phyloP scores from a whole-genome alignment of 2,113 vertebrate species.

The Reinhardtius hippoglossoides region DNA sequence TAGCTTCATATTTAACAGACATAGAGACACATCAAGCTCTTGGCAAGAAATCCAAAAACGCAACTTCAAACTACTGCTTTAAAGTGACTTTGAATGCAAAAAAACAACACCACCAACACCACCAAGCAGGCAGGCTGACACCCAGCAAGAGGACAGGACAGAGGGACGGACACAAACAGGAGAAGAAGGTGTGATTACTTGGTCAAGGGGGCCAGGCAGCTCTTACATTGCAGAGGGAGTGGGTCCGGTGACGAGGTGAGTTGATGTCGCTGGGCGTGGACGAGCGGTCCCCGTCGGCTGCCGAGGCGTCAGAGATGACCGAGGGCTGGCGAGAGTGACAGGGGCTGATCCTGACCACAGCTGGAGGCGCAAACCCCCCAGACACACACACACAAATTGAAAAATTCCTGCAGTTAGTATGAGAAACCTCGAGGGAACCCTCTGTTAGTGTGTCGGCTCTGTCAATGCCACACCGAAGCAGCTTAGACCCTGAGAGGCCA shows the following conservation, averaged over 20 bases:
- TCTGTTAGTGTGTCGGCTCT: conserved; percentile 56
- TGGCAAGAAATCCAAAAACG: neutral
- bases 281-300: conserved; percentile 92
- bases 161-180: conserved; percentile 48
- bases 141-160: conserved; percentile 56
- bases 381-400: conserved; percentile 36
- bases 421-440: conserved; percentile 54
- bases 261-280: conserved; percentile 98
- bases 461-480: conserved; percentile 51
- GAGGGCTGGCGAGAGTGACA: conserved; percentile 97
- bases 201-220: conserved; percentile 64
- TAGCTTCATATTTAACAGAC: neutral
- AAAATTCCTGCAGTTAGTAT: conserved; percentile 65
- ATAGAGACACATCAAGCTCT: neutral
- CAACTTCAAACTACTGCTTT: conserved; percentile 13
- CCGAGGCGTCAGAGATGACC: conserved; percentile 93
- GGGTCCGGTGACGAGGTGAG: conserved; percentile 96
- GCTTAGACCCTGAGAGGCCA: neutral
- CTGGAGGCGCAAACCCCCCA: conserved; percentile 44
- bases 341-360: conserved; percentile 86
- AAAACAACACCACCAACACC: conserved; percentile 37
- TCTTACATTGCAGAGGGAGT: conserved; percentile 99
- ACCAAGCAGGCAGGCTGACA: conserved; percentile 47
- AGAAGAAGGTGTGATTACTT: conserved; percentile 61
- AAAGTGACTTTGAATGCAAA: conserved; percentile 4